Conservation (phyloP, 2,113 vertebrate species). For the Eretmochelys imbricata region DNA sequence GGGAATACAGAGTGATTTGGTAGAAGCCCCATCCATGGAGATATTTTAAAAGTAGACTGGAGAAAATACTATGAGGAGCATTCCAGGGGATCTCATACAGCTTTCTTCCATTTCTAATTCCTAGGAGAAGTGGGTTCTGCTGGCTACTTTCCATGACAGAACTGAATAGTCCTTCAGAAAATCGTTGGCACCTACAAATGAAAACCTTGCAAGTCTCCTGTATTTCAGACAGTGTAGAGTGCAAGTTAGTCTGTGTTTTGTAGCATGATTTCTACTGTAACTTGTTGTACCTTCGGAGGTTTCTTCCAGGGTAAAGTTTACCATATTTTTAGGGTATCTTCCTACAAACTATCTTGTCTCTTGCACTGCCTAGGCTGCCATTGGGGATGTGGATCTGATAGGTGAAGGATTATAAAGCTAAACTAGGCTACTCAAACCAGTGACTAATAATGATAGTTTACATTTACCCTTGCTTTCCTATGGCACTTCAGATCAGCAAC, state of each 20-base stretch:
- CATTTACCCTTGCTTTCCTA: constrained; percentile 18
- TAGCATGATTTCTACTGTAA: not conserved
- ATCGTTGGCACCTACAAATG: not conserved
- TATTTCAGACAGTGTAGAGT: not conserved
- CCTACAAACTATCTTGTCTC: constrained; percentile 8
- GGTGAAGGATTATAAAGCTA: not conserved
- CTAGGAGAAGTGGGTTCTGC: not conserved
- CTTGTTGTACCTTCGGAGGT: not conserved
- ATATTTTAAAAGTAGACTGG: not conserved
- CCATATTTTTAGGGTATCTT: not conserved
- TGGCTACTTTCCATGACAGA: not conserved
- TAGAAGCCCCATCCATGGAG: not conserved
- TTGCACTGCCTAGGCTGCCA: not conserved
- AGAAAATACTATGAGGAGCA: not conserved
- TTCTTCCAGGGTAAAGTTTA: not conserved
- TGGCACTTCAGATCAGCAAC: not conserved
- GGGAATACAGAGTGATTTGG: constrained; percentile 6
- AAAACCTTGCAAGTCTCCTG: constrained; percentile 15
- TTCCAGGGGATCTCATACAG: not conserved
- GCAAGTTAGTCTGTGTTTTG: not conserved
- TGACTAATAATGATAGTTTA: not conserved
- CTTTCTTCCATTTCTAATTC: not conserved
- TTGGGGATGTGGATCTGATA: not conserved
- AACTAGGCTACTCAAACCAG: not conserved
- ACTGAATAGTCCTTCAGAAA: not conserved